Percentiles rank a stretch among this genome's conserved stretches.
These are phyloP conservation scores for Sinocyclocheilus grahami DNA, from an alignment of 2,113 vertebrate genomes.

Conservation along the genomic window DNA sequence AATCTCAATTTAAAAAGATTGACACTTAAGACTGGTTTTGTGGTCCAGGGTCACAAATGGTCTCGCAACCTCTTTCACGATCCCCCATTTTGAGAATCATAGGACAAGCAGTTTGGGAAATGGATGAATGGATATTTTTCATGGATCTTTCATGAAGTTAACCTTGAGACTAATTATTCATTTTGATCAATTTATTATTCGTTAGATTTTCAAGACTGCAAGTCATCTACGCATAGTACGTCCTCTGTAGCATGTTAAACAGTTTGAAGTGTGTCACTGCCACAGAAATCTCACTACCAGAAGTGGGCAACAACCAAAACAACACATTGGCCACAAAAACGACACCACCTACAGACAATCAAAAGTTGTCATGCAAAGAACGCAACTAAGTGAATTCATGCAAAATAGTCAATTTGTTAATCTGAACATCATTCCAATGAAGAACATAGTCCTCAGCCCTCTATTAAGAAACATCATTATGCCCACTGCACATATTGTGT, in stretches of 20 bases:
- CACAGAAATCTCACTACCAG: not conserved
- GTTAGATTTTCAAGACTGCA: not conserved
- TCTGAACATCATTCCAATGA: not conserved
- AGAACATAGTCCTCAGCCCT: not conserved
- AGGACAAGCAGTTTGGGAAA: no score
- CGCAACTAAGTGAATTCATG: not conserved
- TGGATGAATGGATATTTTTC: not conserved
- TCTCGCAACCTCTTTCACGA: not conserved
- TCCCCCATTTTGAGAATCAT: not conserved
- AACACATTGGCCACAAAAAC: conserved; percentile 25
- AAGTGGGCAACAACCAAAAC: not conserved
- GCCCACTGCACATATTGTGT: not conserved
- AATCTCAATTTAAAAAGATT: no score
- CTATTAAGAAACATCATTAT: not conserved
- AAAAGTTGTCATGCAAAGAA: not conserved
- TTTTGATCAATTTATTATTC: not conserved
- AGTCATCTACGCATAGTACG: not conserved
- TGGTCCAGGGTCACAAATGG: not conserved
- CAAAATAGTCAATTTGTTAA: not conserved
- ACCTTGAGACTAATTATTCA: not conserved
- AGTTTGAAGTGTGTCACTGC: not conserved
- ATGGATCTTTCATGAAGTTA: not conserved
- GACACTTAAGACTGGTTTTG: no score
- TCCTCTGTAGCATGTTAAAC: not conserved
- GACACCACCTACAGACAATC: not conserved